phyloP scores from a whole-genome alignment of 2,888 invertebrate genomes.

The Sthenelais limicola region DNA sequence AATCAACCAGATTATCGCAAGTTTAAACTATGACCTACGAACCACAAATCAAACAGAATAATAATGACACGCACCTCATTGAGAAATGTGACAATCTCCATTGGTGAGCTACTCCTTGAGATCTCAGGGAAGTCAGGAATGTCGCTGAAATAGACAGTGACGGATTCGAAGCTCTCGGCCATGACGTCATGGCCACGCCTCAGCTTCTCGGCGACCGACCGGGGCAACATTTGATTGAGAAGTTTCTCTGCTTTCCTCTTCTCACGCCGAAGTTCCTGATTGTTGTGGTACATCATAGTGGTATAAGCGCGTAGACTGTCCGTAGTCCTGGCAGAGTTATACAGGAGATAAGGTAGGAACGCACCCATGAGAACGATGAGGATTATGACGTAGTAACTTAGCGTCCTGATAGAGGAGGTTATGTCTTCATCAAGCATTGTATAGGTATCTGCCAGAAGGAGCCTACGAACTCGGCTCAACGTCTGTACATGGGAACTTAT shows the following conservation, averaged over 20 bases:
- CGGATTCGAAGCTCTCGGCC: conserved; percentile 61
- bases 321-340: too few relatives aligned
- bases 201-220: conserved; percentile 61
- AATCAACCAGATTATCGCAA: too few relatives aligned
- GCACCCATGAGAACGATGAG: too few relatives aligned
- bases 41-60: too few relatives aligned
- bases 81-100: conserved; percentile 25
- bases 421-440: too few relatives aligned
- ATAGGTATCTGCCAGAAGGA: too few relatives aligned
- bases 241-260: conserved; percentile 8
- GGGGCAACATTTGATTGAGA: conserved; percentile 59
- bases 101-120: conserved; percentile 24
- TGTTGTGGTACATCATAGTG: conserved; percentile 1
- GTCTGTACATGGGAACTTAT: too few relatives aligned
- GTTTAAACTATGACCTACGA: too few relatives aligned
- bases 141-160: conserved; percentile 67
- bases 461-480: too few relatives aligned
- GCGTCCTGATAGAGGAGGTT: too few relatives aligned
- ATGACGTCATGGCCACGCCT: conserved; percentile 58
- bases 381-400: too few relatives aligned
- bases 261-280: not conserved
- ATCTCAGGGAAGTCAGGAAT: conserved; percentile 59
- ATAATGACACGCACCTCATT: conserved; percentile 8
- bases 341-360: too few relatives aligned
- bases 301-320: not conserved